Evolutionary conservation across 2,797 vertebrate species (phyloP).

Genomic region (Sitta carolinensis): DNA sequence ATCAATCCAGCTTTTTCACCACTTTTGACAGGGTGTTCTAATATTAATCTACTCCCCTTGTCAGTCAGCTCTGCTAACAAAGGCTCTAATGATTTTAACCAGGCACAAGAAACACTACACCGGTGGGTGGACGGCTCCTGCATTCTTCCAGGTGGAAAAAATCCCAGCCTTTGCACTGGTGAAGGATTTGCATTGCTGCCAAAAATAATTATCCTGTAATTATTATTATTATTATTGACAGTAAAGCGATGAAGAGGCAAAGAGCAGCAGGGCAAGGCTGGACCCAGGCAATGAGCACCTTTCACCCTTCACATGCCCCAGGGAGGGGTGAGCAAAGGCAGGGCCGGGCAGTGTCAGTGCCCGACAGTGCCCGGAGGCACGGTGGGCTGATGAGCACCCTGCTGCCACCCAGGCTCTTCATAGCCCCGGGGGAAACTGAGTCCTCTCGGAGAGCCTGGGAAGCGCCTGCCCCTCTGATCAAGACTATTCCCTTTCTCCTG

Average conservation of each 20-base stretch:
- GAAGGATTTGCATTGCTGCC: neutral
- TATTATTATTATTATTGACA: too few relatives aligned
- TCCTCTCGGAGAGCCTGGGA: accelerated
- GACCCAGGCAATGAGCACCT: accelerated
- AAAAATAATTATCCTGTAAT: accelerated
- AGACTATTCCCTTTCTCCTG: neutral
- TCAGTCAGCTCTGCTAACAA: slow-evolving; percentile 68
- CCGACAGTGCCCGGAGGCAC: neutral
- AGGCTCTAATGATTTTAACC: slow-evolving; percentile 74
- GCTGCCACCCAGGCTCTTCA: neutral
- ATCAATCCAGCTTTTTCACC: slow-evolving; percentile 76
- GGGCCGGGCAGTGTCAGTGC: neutral
- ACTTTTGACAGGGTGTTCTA: slow-evolving; percentile 76
- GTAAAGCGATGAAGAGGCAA: accelerated
- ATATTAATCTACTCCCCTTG: slow-evolving; percentile 78
- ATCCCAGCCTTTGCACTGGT: accelerated
- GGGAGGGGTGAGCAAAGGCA: accelerated
- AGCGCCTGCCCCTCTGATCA: neutral
- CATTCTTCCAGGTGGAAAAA: neutral
- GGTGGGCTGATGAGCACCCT: neutral
- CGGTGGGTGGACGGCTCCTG: neutral
- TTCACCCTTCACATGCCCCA: accelerated
- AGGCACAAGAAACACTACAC: slow-evolving; percentile 58
- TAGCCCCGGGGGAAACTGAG: neutral
- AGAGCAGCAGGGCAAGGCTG: neutral